Evolutionary conservation across 1,140 invertebrate genomes (phyloP).

Genomic region (Drosophila guanche): DNA sequence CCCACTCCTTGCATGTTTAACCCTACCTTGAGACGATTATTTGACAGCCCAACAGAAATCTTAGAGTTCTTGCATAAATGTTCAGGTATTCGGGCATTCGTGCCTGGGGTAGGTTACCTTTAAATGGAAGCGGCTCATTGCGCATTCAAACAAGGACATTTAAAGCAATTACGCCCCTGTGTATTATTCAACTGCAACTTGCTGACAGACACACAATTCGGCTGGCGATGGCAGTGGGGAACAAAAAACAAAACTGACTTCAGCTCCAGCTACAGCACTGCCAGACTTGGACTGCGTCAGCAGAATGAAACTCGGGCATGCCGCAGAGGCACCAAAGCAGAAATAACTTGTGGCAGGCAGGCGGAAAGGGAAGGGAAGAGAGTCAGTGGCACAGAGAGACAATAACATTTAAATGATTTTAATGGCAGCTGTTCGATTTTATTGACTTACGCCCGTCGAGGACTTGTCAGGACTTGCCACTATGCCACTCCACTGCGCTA

Average conservation of each 20-base stretch:
- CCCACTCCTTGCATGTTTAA: too few relatives aligned
- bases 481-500: background rate
- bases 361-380: background rate
- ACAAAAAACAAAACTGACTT: conserved; percentile 71
- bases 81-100: conserved; percentile 13
- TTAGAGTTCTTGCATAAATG: conserved; percentile 24
- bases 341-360: conserved; percentile 61
- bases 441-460: conserved; percentile 61
- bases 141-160: conserved; percentile 78
- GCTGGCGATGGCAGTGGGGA: conserved; percentile 11
- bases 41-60: background rate
- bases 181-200: conserved; percentile 80
- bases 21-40: too few relatives aligned
- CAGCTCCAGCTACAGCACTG: conserved; percentile 19
- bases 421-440: conserved; percentile 82
- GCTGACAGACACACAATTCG: conserved; percentile 71
- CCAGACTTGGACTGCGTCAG: conserved; percentile 57
- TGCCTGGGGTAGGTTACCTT: conserved; percentile 39
- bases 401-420: conserved; percentile 83
- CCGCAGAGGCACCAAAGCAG: conserved; percentile 75
- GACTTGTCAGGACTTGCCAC: conserved; percentile 8
- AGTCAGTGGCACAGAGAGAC: conserved; percentile 53
- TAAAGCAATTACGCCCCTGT: conserved; percentile 77
- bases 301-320: conserved; percentile 53
- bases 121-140: conserved; percentile 56